Base-by-base conservation (phyloP, 1,140 invertebrate species). In the Polypedilum pembai region DNA sequence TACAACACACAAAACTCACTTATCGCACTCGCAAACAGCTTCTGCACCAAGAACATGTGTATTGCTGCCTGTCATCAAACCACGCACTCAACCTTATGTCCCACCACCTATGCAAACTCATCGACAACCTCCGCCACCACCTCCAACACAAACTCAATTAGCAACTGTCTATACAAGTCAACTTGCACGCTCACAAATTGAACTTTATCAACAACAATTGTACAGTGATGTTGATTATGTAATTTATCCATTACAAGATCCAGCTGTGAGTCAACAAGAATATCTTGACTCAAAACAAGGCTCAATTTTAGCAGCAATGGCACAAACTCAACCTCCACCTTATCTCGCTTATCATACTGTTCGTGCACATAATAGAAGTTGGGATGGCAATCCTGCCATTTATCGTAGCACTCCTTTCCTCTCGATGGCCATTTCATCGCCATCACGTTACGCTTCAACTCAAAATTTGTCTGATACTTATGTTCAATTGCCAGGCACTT, bases 221-320 rank as follows among this genome's bases (percentile, higher is more conserved):
- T 93, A 93, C 77, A 94, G 92, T 45, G 93, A 94, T 78, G 92
- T 93, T 5, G 93, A 95, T 80, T 95, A 93, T 78, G 93, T 94
- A 0, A 92, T 94, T 80, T 95, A 94, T 79, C 93, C 93, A 0
- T 81, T 94, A 73, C 92, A 94, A 82, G 93, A 95, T 82, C 92
- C 93, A 20, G 89, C 91, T 0, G 87, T 94, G 18, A 94, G 92
- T 75, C 92, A 93, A 80, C 92, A 94, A 81, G 93, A 95, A 79
- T 95, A 95, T 81, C 86, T 94, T 77, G 93, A 94, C 78, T 91
- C 92, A 7, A 94, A 94, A 79, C 86, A 92, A 78, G 91, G 90
- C 1, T 89, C 87, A 0, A 78, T 89, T 7, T 76, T 89, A 40
- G 87, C 88, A 0, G 87, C 87, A 7, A 84, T 88, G 82, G 87